These are phyloP conservation scores for Terebella lapidaria DNA, from an alignment of 2,888 invertebrate species.

Conservation along the genomic window DNA sequence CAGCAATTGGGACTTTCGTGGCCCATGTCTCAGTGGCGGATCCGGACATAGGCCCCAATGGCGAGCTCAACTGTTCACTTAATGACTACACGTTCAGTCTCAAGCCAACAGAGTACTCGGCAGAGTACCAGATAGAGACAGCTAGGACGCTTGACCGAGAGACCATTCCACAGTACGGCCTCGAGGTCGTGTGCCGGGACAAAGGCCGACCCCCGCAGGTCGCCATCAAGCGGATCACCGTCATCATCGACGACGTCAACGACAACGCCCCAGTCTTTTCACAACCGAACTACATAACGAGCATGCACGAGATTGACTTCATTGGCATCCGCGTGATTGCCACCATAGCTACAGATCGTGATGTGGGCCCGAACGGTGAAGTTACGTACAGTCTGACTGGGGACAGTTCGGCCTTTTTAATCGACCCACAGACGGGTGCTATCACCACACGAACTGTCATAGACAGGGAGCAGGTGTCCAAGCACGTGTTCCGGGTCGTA, in stretches of 20 bases:
- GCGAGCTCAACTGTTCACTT: conserved; percentile 16
- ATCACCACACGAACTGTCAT: conserved; percentile 68
- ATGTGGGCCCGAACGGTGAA: conserved; percentile 25
- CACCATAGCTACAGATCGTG: conserved; percentile 24
- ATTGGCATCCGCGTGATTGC: conserved; percentile 61
- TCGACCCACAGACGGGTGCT: conserved; percentile 73
- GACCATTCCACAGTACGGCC: conserved; percentile 84
- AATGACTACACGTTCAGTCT: conserved; percentile 54
- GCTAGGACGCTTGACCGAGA: conserved; percentile 85
- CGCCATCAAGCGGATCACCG: conserved; percentile 39
- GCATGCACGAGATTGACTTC: conserved; percentile 73
- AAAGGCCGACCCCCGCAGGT: conserved; percentile 14
- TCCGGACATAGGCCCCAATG: conserved; percentile 22
- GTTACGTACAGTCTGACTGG: conserved; percentile 24
- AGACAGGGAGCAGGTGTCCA: conserved; percentile 18
- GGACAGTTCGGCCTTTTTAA: conserved; percentile 11
- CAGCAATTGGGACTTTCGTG: conserved; percentile 18
- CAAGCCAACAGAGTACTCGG: conserved; percentile 14
- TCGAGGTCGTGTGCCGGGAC: conserved; percentile 62
- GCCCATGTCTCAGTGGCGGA: conserved; percentile 23
- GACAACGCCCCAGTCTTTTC: conserved; percentile 24
- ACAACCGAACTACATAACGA: conserved; percentile 59
- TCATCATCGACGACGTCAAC: conserved; percentile 23
- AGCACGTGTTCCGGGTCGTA: conserved; percentile 16
- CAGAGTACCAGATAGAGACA: conserved; percentile 61